Evolutionary conservation across 1,140 invertebrate genomes (phyloP), one percentile per base, ranked within the genome.

Genomic region (Thaumetopoea pityocampa): DNA sequence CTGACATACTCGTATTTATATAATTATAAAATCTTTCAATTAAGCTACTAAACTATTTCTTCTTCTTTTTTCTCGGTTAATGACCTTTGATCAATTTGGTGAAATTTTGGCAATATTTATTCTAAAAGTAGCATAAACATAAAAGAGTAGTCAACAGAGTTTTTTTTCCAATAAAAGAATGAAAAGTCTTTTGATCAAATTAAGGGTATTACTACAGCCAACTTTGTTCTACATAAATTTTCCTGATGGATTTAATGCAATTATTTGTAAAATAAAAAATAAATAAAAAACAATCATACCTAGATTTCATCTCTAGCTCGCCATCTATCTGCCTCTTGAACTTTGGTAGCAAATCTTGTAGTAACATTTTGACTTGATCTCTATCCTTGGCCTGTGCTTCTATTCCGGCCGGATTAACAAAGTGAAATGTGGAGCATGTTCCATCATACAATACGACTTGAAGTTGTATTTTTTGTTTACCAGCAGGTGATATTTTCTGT

Each of bases 401-500:
- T 10, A 91, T 84, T 3, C 95, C 94, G 52, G 89, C 90, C 18
- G 93, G 91, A 85, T 98, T 97, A 22, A 95, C 93, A 87, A 99
- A 99, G 73, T 99, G 98, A 87, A 99, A 99, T 17, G 97, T 99
- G 1, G 96, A 97, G 9, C 96, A 95, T 24, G 93, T 90, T 12
- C 95, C 94, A 88, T 97, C 95, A 68, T 98, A 94, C 47, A 99
- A 85, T 18, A 99, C 95, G 5, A 99, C 90, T 89, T 99, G 98
- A n/a, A 99, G 87, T 82, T 99, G 98, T 35, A 99, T 95, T 87
- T 99, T 99, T 11, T 96, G 92, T 87, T 99, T 99, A 5, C 96
- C 96, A 68, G 97, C 97, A 0, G 98, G 96, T 29, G 97, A 99
- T 61, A 99, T 99, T 86, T 99, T 98, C 89, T 99, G 98, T 43